phyloP scores from a whole-genome alignment of 1,140 invertebrate species.

The Rhagoletis pomonella region DNA sequence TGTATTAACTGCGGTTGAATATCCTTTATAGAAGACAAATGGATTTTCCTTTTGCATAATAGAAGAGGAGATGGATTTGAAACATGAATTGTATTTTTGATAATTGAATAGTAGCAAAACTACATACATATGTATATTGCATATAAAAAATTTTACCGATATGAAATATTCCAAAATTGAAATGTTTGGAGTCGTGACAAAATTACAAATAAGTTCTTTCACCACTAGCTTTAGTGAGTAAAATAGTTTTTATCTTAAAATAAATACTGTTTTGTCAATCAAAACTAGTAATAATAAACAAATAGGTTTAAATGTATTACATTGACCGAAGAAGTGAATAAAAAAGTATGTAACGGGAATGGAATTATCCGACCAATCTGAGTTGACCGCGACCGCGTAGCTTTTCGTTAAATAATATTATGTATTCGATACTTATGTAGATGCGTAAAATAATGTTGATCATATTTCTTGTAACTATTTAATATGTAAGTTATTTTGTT shows the following conservation, averaged over 20 bases:
- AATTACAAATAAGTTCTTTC: conserved; percentile 46
- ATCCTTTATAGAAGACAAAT: conserved; percentile 9
- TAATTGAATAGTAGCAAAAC: conserved; percentile 47
- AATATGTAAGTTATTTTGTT: conserved; percentile 34
- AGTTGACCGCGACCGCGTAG: not conserved
- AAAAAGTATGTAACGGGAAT: conserved; percentile 27
- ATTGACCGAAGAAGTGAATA: conserved; percentile 34
- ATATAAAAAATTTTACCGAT: not conserved
- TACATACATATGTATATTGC: not conserved
- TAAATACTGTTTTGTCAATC: conserved; percentile 24
- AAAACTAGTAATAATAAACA: conserved; percentile 23
- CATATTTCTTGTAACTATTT: not conserved
- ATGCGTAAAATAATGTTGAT: conserved; percentile 49
- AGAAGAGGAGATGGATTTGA: conserved; percentile 43
- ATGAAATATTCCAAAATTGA: not conserved
- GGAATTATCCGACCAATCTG: conserved; percentile 16
- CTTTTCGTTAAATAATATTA: conserved; percentile 39
- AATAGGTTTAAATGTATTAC: conserved; percentile 19
- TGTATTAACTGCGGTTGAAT: conserved; percentile 12
- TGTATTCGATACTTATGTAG: conserved; percentile 27
- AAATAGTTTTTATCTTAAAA: conserved; percentile 48
- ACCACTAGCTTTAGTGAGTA: conserved; percentile 32
- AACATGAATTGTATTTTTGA: conserved; percentile 44
- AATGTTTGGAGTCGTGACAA: conserved; percentile 16
- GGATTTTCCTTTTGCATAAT: conserved; percentile 22